Percentiles rank a stretch among this genome's conserved stretches.
Conservation (phyloP, 1,140 invertebrate genomes). For the Neoseiulus cucumeris region DNA sequence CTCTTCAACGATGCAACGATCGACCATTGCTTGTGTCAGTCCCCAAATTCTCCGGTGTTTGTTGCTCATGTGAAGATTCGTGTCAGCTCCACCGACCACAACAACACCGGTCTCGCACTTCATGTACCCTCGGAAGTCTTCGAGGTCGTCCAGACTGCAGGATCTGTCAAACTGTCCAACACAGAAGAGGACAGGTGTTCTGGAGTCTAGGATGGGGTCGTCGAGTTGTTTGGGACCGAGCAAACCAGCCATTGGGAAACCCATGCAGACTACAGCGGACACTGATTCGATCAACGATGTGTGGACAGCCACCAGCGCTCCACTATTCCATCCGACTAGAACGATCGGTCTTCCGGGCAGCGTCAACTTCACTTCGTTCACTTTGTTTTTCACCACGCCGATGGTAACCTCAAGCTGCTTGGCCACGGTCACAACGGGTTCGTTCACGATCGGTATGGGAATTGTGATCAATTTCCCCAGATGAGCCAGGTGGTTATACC, state of each 20-base stretch:
- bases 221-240: constrained; percentile 50
- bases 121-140: constrained; percentile 50
- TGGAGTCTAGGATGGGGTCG: constrained; percentile 49
- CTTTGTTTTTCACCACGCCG: constrained; percentile 19
- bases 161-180: constrained; percentile 49
- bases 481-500: constrained; percentile 42
- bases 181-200: constrained; percentile 53
- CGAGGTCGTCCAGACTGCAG: constrained; percentile 46
- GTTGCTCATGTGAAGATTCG: constrained; percentile 46
- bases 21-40: constrained; percentile 60
- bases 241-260: constrained; percentile 52
- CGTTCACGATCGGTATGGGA: constrained; percentile 28
- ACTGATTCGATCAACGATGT: constrained; percentile 33
- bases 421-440: neutral
- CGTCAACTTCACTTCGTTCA: constrained; percentile 34
- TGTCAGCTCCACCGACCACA: constrained; percentile 60
- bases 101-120: constrained; percentile 50
- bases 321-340: constrained; percentile 51
- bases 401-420: constrained; percentile 19
- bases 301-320: constrained; percentile 43
- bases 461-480: constrained; percentile 44
- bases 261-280: constrained; percentile 52
- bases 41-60: constrained; percentile 46
- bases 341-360: constrained; percentile 48
- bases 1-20: constrained; percentile 39